A percentile compares a stretch with the other conserved stretches of the same genome.
Conservation (phyloP, 2,113 vertebrate species). For the Ptilonorhynchus violaceus region DNA sequence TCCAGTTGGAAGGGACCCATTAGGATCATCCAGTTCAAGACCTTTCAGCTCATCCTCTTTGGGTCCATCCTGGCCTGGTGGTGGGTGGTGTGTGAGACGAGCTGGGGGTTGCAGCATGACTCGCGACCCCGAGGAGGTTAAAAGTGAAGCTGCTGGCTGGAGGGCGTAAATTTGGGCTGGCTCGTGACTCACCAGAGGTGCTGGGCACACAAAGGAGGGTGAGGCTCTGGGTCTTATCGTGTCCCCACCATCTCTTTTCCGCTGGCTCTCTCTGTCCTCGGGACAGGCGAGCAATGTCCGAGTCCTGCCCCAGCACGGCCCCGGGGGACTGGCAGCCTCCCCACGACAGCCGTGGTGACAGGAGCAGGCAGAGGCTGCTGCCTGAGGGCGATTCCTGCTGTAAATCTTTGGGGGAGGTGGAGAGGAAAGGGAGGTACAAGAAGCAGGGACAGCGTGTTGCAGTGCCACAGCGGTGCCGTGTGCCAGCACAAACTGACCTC, state of each 20-base stretch:
- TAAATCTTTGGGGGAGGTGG: not conserved
- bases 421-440: constrained; percentile 39
- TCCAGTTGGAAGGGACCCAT: not conserved
- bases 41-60: rapidly evolving
- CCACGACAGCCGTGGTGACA: rapidly evolving
- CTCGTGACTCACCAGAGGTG: not conserved
- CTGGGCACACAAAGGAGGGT: not conserved
- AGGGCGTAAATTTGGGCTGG: not conserved
- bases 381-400: not conserved
- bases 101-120: rapidly evolving
- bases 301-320: not conserved
- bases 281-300: not conserved
- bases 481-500: constrained; percentile 10
- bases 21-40: not conserved
- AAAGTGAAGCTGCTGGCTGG: not conserved
- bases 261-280: not conserved
- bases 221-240: constrained; percentile 6
- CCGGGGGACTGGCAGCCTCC: not conserved
- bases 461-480: rapidly evolving
- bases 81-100: not conserved
- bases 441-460: not conserved
- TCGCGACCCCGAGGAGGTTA: rapidly evolving
- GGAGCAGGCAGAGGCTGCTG: not conserved
- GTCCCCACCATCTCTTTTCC: not conserved
- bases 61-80: not conserved